These are phyloP conservation scores for Spea multiplicata DNA, from an alignment of 2,113 vertebrate genomes.

Conservation along the genomic window DNA sequence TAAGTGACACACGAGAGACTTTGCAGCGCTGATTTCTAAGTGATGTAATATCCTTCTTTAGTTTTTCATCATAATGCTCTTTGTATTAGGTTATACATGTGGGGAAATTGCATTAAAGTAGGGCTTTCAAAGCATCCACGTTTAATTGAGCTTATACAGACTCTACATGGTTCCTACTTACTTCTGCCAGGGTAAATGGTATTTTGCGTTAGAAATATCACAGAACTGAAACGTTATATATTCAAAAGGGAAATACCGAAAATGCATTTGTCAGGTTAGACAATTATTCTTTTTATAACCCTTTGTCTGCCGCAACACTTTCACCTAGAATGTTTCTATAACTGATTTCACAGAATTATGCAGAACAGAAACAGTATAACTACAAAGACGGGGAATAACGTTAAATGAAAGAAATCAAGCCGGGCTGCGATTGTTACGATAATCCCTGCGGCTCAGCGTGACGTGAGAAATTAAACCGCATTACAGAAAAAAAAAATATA, in stretches of 20 bases:
- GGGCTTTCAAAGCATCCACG: constrained; percentile 14
- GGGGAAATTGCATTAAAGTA: constrained; percentile 22
- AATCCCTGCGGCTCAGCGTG: background rate
- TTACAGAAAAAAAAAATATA: background rate
- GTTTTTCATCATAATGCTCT: too few relatives aligned
- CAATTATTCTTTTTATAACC: background rate
- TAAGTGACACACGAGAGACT: too few relatives aligned
- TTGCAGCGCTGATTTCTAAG: too few relatives aligned
- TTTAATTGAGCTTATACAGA: constrained; percentile 3
- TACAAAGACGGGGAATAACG: background rate
- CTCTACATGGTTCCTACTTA: constrained; percentile 12
- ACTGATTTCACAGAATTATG: background rate
- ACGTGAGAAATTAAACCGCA: constrained; percentile 8
- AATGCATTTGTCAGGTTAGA: background rate
- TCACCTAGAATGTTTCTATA: background rate
- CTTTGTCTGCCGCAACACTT: background rate
- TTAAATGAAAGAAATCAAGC: constrained; percentile 18
- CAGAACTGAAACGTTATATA: constrained; percentile 4
- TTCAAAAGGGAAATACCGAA: background rate
- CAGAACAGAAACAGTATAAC: background rate
- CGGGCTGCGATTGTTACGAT: background rate
- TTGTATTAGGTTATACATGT: too few relatives aligned
- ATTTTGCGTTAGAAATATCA: constrained; percentile 15
- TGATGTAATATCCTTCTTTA: too few relatives aligned
- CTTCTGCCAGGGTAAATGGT: constrained; percentile 11